Evolutionary conservation across 2,113 vertebrate genomes (phyloP).

Genomic region (Siphamia tubifer): DNA sequence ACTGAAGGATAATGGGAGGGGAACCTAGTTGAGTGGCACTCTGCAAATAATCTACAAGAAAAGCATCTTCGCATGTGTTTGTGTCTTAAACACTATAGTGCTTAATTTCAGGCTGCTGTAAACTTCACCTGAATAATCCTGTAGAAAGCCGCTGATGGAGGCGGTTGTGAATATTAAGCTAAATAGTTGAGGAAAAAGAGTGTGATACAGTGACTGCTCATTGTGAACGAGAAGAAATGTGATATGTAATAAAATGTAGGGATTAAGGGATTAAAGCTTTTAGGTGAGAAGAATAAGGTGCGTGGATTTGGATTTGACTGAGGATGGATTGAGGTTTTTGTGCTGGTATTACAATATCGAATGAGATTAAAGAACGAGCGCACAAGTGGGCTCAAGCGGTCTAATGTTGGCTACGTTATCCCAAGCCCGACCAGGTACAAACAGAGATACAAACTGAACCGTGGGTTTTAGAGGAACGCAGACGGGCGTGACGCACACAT

Average conservation of each 20-base stretch:
- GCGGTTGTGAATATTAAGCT: slow-evolving; percentile 20
- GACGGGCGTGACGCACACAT: slow-evolving; percentile 32
- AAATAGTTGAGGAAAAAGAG: slow-evolving; percentile 4
- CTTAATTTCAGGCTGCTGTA: not conserved
- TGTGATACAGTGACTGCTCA: slow-evolving; percentile 13
- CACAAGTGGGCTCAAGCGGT: not conserved
- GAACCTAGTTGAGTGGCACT: not conserved
- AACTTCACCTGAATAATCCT: slow-evolving; percentile 3
- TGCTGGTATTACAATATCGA: slow-evolving; percentile 35
- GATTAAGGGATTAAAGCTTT: slow-evolving; percentile 63
- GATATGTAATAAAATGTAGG: slow-evolving; percentile 52
- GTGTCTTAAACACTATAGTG: not conserved
- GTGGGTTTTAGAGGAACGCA: slow-evolving; percentile 8
- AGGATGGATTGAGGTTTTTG: slow-evolving; percentile 36
- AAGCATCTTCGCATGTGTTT: not conserved
- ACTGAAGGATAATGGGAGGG: not conserved
- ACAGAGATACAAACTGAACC: not conserved
- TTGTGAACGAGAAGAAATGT: slow-evolving; percentile 38
- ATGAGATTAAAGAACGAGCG: slow-evolving; percentile 43
- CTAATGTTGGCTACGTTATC: not conserved
- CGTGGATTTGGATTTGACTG: slow-evolving; percentile 44
- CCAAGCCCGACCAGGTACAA: not conserved
- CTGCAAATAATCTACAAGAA: not conserved
- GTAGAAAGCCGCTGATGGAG: not conserved
- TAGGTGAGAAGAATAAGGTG: slow-evolving; percentile 53